Base-by-base conservation (phyloP, 2,797 vertebrate genomes). In the Mionectes olivaceus region DNA sequence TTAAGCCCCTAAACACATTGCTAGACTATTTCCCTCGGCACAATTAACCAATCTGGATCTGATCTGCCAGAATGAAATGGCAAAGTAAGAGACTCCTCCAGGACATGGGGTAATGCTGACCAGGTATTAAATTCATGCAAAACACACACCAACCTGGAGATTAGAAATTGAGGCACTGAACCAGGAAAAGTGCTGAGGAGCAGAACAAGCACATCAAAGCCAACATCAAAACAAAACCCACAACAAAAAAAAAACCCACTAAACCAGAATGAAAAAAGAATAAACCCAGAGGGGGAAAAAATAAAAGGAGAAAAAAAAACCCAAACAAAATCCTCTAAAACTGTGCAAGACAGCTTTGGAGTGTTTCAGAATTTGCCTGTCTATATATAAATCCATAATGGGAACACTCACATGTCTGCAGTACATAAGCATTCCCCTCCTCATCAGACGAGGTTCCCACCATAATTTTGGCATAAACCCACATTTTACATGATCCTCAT, bases 91-190 rank as follows among this genome's bases (percentile, higher is more conserved):
- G 33, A 82, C 30, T 89, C 53, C 83, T 94, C 46, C 50, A 41
- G 5, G 5, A 75, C 35, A 47, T 4, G 10, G 63, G 65, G 90
- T 93, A 95, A 84, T 24, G 63, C 94, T 95, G 90, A 89, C 35
- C 84, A 73, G 49, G 84, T 94, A 91, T 93, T 86, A 70, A 91
- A 96, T 80, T 85, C 64, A 87, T 81, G 81, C 83, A 94, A 95
- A 96, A 95, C 64, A 85, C 85, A 83, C 68, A 61, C 44, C 1
- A 1, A 75, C 71, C 80, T 79, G 68, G 63, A 87, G 86, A 93
- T 88, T 59, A 96, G 93, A 95, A 84, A 96, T 43, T 52, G 93
- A 96, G 59, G 60, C 79, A 73, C 50, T 90, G 94, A 90, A 93
- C 56, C 70, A 89, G 68, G 75, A 60, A 94, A 92, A 93, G 32